Conservation (phyloP, 1,140 invertebrate species). For the Lordiphosa collinella region DNA sequence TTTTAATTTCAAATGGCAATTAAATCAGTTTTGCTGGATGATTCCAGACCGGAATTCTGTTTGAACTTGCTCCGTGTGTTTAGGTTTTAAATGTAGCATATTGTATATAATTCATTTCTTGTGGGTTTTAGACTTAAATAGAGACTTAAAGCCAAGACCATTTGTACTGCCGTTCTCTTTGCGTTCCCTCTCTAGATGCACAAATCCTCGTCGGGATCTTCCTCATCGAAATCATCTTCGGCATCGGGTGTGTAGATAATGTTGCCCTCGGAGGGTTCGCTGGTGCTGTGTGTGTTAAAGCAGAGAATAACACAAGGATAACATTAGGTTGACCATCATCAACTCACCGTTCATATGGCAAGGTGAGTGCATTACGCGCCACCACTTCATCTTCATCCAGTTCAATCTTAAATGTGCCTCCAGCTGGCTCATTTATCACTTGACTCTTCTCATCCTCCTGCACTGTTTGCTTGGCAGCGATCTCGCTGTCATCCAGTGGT, state of each 20-base stretch:
- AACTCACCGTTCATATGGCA: constrained; percentile 76
- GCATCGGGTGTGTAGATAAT: constrained; percentile 82
- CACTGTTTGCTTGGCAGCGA: constrained; percentile 5
- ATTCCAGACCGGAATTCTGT: constrained; percentile 21
- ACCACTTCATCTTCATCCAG: constrained; percentile 73
- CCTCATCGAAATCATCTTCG: constrained; percentile 82
- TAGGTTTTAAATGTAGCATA: background rate
- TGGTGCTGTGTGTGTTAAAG: constrained; percentile 37
- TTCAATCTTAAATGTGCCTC: constrained; percentile 75
- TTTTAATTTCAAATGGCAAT: constrained; percentile 20
- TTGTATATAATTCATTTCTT: constrained; percentile 29
- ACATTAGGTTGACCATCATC: background rate
- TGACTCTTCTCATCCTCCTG: constrained; percentile 5
- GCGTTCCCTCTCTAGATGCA: constrained; percentile 34
- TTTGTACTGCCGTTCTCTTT: constrained; percentile 59
- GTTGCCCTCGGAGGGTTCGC: constrained; percentile 71
- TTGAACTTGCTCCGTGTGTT: background rate
- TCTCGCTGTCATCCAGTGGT: constrained; percentile 5
- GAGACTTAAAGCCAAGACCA: constrained; percentile 73
- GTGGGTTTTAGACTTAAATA: constrained; percentile 43
- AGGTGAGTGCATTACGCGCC: constrained; percentile 71
- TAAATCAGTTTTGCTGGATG: constrained; percentile 6
- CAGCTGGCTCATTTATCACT: constrained; percentile 7
- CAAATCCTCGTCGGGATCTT: constrained; percentile 81
- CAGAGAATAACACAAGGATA: background rate